Evolutionary conservation across 1,140 invertebrate species (phyloP), one percentile per base, ranked within the genome.

Genomic region (Rhizoglyphus robini): DNA sequence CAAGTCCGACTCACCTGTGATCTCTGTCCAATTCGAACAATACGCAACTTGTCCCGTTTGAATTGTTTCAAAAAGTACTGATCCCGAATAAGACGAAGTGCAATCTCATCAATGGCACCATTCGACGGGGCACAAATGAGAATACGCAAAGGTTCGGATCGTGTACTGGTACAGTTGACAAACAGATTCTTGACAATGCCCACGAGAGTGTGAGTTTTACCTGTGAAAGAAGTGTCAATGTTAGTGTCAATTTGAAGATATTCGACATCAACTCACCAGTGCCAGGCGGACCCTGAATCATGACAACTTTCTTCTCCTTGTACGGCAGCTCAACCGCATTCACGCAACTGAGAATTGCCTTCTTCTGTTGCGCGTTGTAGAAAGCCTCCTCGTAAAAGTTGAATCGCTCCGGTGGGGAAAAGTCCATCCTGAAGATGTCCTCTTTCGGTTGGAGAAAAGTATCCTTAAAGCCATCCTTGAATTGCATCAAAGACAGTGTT

Each of bases 111-210:
- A 23, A 90, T 80, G 1, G 88, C 88, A 4, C 84, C 84, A 77
- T 91, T 90, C 0, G 87, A 89, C 30, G 87, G 88, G 1, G 88
- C 84, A 72, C 85, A 86, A 18, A 91, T 77, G 15, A 90, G 76
- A 49, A 90, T 83, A 57, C 76, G 77, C 18, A 70, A 70, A 2
- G 67, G 66, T 41, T 41, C 18, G 8, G 63, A 34, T 18, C 8
- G 8, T 8, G 8, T 8, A 41, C 18, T 18, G 70, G 72, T 66
- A 18, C 8, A 63, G 41, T 51, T 13, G 4, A 38, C 1, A 32
- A 75, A 68, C 36, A 86, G 77, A 70, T 85, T 80, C 0, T 81
- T 74, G 0, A 86, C 76, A 1, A 87, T 75, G 68, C 83, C 84
- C 0, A 81, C 75, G 38, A 88, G 83, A 0, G 86, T 81, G 67